Conservation (phyloP, 2,888 invertebrate species). For the Cheilosia grossa region DNA sequence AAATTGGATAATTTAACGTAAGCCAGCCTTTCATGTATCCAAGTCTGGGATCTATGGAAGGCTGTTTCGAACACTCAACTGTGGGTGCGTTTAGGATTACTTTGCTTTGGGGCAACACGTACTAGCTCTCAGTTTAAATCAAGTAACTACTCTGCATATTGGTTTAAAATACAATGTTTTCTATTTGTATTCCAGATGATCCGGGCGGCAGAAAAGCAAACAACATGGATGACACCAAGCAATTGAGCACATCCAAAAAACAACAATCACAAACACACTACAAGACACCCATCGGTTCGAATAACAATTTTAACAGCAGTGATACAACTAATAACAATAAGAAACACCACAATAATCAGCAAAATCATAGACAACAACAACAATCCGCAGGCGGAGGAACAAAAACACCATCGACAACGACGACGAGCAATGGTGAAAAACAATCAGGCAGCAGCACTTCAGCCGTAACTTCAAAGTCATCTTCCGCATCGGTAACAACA, state of each 20-base stretch:
- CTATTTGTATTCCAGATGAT: conserved; percentile 79
- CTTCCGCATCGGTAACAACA: conserved; percentile 71
- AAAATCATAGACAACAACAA: conserved; percentile 75
- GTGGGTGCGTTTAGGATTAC: too few relatives aligned
- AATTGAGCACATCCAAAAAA: conserved; percentile 65
- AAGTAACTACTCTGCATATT: too few relatives aligned
- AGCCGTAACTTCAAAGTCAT: conserved; percentile 66
- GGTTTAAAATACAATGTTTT: not conserved
- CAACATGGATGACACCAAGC: conserved; percentile 81
- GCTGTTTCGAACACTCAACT: too few relatives aligned
- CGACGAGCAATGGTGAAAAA: conserved; percentile 63
- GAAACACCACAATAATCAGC: conserved; percentile 66
- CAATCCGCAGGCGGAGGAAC: conserved; percentile 74
- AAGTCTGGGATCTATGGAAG: too few relatives aligned
- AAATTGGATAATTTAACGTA: too few relatives aligned
- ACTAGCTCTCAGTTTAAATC: too few relatives aligned
- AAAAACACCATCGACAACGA: conserved; percentile 57
- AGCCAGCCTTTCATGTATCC: too few relatives aligned
- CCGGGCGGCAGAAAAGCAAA: conserved; percentile 78
- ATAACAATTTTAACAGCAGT: conserved; percentile 64
- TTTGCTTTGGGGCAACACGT: too few relatives aligned
- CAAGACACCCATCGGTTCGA: conserved; percentile 50
- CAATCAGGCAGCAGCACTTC: conserved; percentile 61
- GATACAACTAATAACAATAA: conserved; percentile 75
- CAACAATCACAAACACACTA: conserved; percentile 70